Conservation (phyloP, 2,797 vertebrate species). For the Fistularia commersonii region DNA sequence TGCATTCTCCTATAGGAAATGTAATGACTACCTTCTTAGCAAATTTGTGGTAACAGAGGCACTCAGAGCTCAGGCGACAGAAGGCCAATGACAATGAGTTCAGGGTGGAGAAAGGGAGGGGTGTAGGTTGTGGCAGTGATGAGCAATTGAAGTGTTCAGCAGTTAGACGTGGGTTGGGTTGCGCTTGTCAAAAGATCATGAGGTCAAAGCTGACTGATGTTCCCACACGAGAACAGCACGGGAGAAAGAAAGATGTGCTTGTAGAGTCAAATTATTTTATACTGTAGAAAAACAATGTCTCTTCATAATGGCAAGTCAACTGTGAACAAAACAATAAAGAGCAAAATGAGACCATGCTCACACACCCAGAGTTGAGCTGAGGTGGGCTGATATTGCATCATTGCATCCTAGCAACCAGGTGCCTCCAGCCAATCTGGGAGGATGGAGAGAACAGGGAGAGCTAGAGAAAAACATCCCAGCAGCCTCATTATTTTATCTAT, state of each 20-base stretch:
- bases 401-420: slow-evolving; percentile 62
- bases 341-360: slow-evolving; percentile 16
- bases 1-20: slow-evolving; percentile 59
- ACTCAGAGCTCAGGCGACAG: slow-evolving; percentile 39
- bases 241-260: not conserved
- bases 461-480: slow-evolving; percentile 39
- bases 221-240: not conserved
- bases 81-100: slow-evolving; percentile 47
- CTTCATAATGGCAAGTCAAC: too few species aligned
- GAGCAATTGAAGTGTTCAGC: slow-evolving; percentile 52
- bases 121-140: slow-evolving; percentile 27
- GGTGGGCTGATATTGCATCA: slow-evolving; percentile 69
- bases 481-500: not conserved
- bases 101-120: slow-evolving; percentile 2
- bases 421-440: slow-evolving; percentile 35
- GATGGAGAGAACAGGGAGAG: slow-evolving; percentile 14
- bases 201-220: not conserved
- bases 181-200: slow-evolving; percentile 23
- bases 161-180: slow-evolving; percentile 32
- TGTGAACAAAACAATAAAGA: not conserved
- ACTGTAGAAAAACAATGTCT: too few species aligned
- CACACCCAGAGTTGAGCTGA: slow-evolving; percentile 38
- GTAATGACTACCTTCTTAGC: slow-evolving; percentile 76
- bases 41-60: slow-evolving; percentile 45
- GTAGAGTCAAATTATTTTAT: too few species aligned